Evolutionary conservation across 2,888 invertebrate species (phyloP).

Genomic region (Tupiocoris notatus): DNA sequence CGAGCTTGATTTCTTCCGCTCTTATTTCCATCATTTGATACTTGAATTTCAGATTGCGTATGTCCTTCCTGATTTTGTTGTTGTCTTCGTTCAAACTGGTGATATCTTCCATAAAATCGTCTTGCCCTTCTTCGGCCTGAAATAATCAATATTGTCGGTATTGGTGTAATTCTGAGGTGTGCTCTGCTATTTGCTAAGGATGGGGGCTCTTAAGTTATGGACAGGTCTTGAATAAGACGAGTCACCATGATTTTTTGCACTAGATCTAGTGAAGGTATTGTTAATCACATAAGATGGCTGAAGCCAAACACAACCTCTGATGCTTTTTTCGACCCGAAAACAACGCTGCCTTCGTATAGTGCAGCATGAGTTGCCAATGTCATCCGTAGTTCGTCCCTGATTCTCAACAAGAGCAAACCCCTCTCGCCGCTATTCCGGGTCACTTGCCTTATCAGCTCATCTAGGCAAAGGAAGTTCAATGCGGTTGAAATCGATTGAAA

Average conservation of each 20-base stretch:
- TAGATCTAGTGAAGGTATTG: too few relatives aligned
- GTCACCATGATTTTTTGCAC: too few relatives aligned
- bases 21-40: constrained; percentile 81
- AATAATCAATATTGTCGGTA: too few relatives aligned
- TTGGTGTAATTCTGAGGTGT: too few relatives aligned
- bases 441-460: constrained; percentile 89
- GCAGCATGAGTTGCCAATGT: constrained; percentile 96
- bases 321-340: constrained; percentile 98
- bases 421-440: constrained; percentile 96
- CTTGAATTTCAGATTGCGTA: constrained; percentile 65
- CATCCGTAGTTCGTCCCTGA: constrained; percentile 94
- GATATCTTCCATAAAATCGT: constrained; percentile 73
- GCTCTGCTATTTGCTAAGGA: too few relatives aligned
- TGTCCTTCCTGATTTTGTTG: constrained; percentile 63
- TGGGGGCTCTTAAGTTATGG: too few relatives aligned
- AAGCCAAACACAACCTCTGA: constrained; percentile 69
- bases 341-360: constrained; percentile 94
- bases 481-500: too few relatives aligned
- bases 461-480: too few relatives aligned
- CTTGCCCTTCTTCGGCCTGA: constrained; percentile 85
- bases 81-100: constrained; percentile 69
- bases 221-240: too few relatives aligned
- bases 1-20: constrained; percentile 76
- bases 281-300: too few relatives aligned
- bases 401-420: constrained; percentile 85